A percentile compares a stretch with the other conserved stretches of the same genome.
Evolutionary conservation across 2,797 vertebrate species (phyloP).

Genomic region (Myiotriccus ornatus): DNA sequence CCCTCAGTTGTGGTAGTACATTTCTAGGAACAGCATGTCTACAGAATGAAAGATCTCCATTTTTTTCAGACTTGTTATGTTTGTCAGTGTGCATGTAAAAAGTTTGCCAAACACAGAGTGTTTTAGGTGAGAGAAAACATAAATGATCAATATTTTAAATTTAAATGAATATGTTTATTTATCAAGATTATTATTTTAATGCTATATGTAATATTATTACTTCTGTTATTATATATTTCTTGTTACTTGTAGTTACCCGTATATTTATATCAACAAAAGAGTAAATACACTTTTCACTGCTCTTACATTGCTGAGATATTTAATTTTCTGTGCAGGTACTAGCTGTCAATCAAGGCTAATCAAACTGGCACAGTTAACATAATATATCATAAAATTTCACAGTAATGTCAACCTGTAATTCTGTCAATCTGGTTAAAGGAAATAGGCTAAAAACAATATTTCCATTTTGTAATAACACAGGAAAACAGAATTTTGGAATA

Average conservation of each 20-base stretch:
- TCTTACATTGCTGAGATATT: constrained; percentile 54
- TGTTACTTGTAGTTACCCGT: constrained; percentile 54
- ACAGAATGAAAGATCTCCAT: neutral
- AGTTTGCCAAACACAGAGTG: neutral
- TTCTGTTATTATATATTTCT: constrained; percentile 13
- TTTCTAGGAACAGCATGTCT: neutral
- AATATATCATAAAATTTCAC: constrained; percentile 80
- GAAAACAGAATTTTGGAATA: constrained; percentile 61
- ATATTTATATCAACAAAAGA: constrained; percentile 46
- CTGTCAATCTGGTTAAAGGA: constrained; percentile 78
- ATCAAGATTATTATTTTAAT: constrained; percentile 3
- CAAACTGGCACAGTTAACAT: constrained; percentile 79
- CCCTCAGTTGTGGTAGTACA: neutral
- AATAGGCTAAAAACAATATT: constrained; percentile 76
- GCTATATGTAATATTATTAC: neutral
- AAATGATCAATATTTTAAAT: neutral
- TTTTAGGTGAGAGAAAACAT: neutral
- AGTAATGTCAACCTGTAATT: constrained; percentile 82
- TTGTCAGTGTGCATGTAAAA: neutral
- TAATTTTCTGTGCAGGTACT: constrained; percentile 76
- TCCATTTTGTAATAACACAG: constrained; percentile 74
- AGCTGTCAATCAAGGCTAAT: constrained; percentile 80
- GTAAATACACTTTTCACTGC: neutral
- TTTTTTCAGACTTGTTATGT: neutral
- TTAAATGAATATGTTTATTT: neutral